Evolutionary conservation across 2,888 invertebrate genomes (phyloP).

Genomic region (Alitta virens): DNA sequence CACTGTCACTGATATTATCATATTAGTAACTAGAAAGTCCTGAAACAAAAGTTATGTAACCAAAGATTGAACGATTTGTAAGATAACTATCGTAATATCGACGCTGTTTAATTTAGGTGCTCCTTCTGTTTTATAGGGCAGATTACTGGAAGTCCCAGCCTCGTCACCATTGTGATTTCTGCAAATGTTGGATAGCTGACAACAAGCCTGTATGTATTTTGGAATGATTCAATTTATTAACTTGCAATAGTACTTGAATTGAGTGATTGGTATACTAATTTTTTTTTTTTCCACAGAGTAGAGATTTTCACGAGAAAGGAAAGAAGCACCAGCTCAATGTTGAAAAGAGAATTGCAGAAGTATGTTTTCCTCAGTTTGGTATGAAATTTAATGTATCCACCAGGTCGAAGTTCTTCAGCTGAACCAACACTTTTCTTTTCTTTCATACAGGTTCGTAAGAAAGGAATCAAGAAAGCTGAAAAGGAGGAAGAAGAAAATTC

Average conservation of each 20-base stretch:
- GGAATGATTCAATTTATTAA: background rate
- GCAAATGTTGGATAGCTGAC: constrained; percentile 97
- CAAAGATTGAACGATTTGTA: too few relatives aligned
- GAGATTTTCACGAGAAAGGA: constrained; percentile 92
- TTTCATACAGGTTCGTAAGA: constrained; percentile 67
- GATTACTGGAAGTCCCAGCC: constrained; percentile 87
- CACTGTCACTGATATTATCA: too few relatives aligned
- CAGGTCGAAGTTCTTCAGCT: too few relatives aligned
- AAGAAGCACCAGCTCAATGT: constrained; percentile 90
- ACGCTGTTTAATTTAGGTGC: too few relatives aligned
- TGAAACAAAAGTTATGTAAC: too few relatives aligned
- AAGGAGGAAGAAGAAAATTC: constrained; percentile 73
- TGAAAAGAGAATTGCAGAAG: constrained; percentile 77
- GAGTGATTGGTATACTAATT: constrained; percentile 7
- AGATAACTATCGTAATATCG: too few relatives aligned
- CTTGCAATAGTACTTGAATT: background rate
- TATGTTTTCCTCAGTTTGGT: constrained; percentile 29
- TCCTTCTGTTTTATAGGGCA: constrained; percentile 64
- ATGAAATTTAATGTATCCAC: too few relatives aligned
- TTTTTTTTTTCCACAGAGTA: constrained; percentile 66
- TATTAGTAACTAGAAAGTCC: too few relatives aligned
- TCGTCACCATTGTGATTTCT: constrained; percentile 93
- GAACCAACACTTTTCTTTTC: too few relatives aligned
- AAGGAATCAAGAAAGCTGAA: constrained; percentile 77
- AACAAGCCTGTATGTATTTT: constrained; percentile 75